Base-by-base conservation (phyloP, 2,888 invertebrate species). In the Pollenia angustigena region DNA sequence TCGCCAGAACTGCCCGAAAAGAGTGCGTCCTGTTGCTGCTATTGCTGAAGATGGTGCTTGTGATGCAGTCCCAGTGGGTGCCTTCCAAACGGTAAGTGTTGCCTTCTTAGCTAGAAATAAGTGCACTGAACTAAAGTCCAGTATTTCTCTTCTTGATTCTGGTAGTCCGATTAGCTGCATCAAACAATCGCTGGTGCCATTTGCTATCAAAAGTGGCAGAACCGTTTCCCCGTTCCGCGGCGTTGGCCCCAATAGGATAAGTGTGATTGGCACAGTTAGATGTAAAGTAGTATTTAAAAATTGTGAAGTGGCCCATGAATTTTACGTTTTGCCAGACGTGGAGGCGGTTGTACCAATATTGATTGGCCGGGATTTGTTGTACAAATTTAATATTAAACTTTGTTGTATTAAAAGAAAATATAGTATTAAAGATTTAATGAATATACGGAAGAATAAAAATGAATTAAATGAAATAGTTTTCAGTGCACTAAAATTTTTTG, bases 71-170 rank as follows among this genome's bases (percentile, higher is more conserved):
- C 58, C 74, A 2, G n/a, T 74, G 6, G 50, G 50, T 11, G 46
- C 58, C 12, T 58, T 60, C 23, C 58, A 82, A 60, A 40, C 14
- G 81, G 75, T 76, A 56, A 71, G 71, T 56, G 54, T 71, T 71
- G 62, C 52, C 40, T 78, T 56, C 12, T 48, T 14, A 23, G 54
- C 12, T 9, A 16, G 60, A 62, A n/a, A 75, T 66, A 85, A 60
- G 60, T 68, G 62, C 68, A 78, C 83, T 71, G 74, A 79, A 16
- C 10, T 66, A 48, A 79, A 14, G 40, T n/a, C 44, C 11, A 44
- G 14, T 46, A n/a, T 56, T 66, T 84, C 72, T 68, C 40, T 84
- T 58, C 50, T 84, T 18, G 82, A 72, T 52, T 50, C 81, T 32
- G 48, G 48, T 46, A 66, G 66, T 48, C 18, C 64, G 64, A 42